Conservation (phyloP, 2,888 invertebrate genomes). For the Drosophila phalerata region DNA sequence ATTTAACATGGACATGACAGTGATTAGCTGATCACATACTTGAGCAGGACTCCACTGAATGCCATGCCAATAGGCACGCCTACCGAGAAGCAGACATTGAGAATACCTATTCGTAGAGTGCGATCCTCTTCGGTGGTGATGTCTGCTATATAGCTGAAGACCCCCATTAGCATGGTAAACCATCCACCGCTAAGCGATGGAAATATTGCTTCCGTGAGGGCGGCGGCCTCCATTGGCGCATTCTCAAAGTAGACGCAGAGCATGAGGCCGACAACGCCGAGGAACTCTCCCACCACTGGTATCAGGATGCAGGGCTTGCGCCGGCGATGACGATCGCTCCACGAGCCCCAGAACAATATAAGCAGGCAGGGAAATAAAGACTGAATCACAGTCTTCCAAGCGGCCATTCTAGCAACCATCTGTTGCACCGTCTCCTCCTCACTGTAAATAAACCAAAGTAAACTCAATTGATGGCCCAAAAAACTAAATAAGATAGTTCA, state of each 20-base stretch:
- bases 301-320: slow-evolving; percentile 91
- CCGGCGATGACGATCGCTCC: slow-evolving; percentile 88
- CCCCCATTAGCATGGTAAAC: slow-evolving; percentile 96
- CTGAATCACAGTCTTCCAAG: slow-evolving; percentile 94
- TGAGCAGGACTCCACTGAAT: slow-evolving; percentile 92
- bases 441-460: slow-evolving; percentile 55
- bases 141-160: slow-evolving; percentile 95
- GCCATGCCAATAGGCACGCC: slow-evolving; percentile 96
- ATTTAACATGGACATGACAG: neutral
- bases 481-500: neutral
- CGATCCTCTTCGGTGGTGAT: slow-evolving; percentile 93
- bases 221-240: slow-evolving; percentile 92
- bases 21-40: slow-evolving; percentile 71
- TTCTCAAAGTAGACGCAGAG: slow-evolving; percentile 92
- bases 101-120: slow-evolving; percentile 93
- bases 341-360: slow-evolving; percentile 93
- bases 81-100: slow-evolving; percentile 94
- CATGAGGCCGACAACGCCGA: slow-evolving; percentile 92
- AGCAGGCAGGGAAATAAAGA: slow-evolving; percentile 93
- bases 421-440: slow-evolving; percentile 90
- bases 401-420: slow-evolving; percentile 92
- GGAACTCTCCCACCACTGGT: slow-evolving; percentile 92
- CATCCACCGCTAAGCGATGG: slow-evolving; percentile 93
- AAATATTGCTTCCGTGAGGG: slow-evolving; percentile 92
- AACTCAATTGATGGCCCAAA: neutral